phyloP scores from a whole-genome alignment of 2,888 invertebrate genomes.

The Metalampra italica region DNA sequence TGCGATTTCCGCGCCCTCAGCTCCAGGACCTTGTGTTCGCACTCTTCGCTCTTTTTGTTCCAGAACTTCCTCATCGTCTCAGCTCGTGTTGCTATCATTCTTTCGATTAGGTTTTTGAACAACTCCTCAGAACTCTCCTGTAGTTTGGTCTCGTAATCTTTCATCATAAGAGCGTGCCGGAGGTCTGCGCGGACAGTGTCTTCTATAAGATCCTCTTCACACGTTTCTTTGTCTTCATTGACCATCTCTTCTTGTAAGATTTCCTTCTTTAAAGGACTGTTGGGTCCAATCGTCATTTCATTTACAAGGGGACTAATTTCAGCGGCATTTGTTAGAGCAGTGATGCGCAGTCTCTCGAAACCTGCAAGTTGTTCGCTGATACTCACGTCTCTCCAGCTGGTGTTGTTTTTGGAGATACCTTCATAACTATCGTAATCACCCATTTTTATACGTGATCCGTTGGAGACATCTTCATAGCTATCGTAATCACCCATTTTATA shows the following conservation, averaged over 20 bases:
- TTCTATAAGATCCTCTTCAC: constrained; percentile 44
- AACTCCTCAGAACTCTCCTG: constrained; percentile 44
- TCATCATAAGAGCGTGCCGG: constrained; percentile 51
- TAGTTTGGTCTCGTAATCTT: constrained; percentile 48
- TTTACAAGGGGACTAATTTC: constrained; percentile 69
- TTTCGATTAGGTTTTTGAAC: constrained; percentile 52
- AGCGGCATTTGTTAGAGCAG: constrained; percentile 79
- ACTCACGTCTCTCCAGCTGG: constrained; percentile 40
- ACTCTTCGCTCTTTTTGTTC: constrained; percentile 54
- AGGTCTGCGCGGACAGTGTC: constrained; percentile 57
- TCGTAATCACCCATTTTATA: no score
- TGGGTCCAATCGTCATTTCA: constrained; percentile 76
- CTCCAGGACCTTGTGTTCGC: constrained; percentile 56
- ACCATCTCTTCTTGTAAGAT: constrained; percentile 10
- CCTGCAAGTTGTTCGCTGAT: constrained; percentile 50
- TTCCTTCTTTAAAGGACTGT: constrained; percentile 33
- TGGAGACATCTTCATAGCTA: no score
- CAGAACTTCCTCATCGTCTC: constrained; percentile 49
- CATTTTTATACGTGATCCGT: constrained; percentile 35
- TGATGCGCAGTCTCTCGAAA: constrained; percentile 75
- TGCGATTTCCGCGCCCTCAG: constrained; percentile 55
- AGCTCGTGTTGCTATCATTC: constrained; percentile 51
- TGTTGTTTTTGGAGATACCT: constrained; percentile 27
- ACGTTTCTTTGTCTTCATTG: constrained; percentile 20
- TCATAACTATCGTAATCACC: constrained; percentile 34